A percentile compares a stretch with the other conserved stretches of the same genome.
These are phyloP conservation scores for Chiloscyllium plagiosum DNA, from an alignment of 2,113 vertebrate genomes.

Conservation along the genomic window DNA sequence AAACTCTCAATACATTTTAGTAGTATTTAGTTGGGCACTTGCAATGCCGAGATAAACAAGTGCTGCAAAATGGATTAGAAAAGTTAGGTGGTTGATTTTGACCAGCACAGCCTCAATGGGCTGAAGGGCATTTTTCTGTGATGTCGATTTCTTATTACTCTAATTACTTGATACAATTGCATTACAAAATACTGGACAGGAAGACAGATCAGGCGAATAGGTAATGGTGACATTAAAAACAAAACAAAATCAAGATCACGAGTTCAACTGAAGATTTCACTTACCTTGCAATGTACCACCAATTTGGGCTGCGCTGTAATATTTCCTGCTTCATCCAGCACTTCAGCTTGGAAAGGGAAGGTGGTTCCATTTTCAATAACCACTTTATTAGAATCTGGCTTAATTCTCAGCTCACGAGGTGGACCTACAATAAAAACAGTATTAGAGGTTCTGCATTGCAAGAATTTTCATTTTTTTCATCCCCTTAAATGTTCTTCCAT, in stretches of 20 bases:
- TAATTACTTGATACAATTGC: not conserved
- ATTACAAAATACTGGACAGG: not conserved
- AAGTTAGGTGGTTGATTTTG: no score
- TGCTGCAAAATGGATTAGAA: no score
- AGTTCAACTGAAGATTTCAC: conserved; percentile 37
- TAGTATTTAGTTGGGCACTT: no score
- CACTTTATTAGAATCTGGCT: conserved; percentile 59
- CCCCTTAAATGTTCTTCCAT: not conserved
- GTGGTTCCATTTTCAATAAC: conserved; percentile 74
- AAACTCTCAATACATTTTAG: no score
- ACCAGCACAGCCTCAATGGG: no score
- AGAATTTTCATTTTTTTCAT: not conserved
- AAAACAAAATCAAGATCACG: not conserved
- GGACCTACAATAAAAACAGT: conserved; percentile 57
- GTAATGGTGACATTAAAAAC: not conserved
- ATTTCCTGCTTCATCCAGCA: conserved; percentile 79
- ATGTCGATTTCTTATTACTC: no score
- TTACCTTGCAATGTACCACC: conserved; percentile 75
- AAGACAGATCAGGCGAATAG: not conserved
- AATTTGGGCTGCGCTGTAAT: conserved; percentile 68
- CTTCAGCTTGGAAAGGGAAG: conserved; percentile 66
- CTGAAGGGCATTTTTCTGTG: no score
- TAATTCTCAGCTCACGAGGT: conserved; percentile 66
- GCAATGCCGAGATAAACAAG: no score
- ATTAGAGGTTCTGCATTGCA: not conserved